Evolutionary conservation across 2,113 vertebrate genomes (phyloP), one percentile per base, ranked within the genome.

Genomic region (Paramormyrops kingsleyae): DNA sequence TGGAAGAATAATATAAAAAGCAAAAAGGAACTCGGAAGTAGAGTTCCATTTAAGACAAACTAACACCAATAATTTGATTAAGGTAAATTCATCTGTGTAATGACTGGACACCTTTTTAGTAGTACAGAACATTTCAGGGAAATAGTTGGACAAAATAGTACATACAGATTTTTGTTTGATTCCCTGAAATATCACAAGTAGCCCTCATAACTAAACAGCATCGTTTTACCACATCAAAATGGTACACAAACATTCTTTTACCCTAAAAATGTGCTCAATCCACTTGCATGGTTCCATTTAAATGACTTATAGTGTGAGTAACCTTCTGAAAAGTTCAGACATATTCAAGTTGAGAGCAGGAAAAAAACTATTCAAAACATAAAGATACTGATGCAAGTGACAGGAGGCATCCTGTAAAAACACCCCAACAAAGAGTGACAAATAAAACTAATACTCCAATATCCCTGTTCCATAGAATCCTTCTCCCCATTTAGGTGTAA

Each of bases 121-220:
- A 49, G n/a, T 49, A 56, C 10, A 56, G 49, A 56, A n/a, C 49
- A 87, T 39, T 50, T 17, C 10, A 49, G 44, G 44, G 24, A 10
- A 50, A 27, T 86, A 86, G n/a, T 27, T 50, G 49, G 9, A 87
- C n/a, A 56, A 9, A 31, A n/a, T 39, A 53, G 35, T 39, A 87
- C 31, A 56, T 56, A 87, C 6, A 47, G 35, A 84, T 17, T 87
- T 87, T 53, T 56, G 49, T 47, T 47, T 86, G 84, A 31, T 86
- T 87, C 85, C 85, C 85, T 87, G 85, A 87, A 85, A 80, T 84
- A 24, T 46, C 42, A 24, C 44, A 83, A 47, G 44, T 47, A 84
- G 19, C 44, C 42, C 44, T 39, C 31, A 17, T 80, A 39, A 13
- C 74, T 80, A 80, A 42, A 80, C 74, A 80, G 5, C 35, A 35